Conservation (phyloP, 2,113 vertebrate species). For the Accipiter cooperii region DNA sequence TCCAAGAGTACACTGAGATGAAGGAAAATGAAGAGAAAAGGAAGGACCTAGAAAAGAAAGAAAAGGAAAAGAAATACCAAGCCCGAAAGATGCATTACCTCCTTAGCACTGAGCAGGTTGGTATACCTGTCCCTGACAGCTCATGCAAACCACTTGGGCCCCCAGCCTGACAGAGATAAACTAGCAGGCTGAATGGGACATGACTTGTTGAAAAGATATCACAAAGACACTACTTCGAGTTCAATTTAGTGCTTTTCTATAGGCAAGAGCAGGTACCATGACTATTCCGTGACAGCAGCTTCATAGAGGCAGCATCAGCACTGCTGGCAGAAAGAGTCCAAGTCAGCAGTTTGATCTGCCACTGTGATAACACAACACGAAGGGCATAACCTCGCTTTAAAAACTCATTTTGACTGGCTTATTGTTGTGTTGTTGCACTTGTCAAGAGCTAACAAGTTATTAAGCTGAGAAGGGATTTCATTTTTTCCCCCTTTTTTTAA, state of each 20-base stretch:
- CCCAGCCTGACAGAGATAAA: constrained; percentile 76
- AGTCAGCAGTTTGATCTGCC: constrained; percentile 65
- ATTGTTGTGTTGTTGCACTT: constrained; percentile 58
- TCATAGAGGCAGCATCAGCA: constrained; percentile 51
- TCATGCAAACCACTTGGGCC: constrained; percentile 60
- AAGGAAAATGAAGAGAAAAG: constrained; percentile 75
- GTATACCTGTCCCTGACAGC: constrained; percentile 74
- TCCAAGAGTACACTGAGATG: constrained; percentile 78
- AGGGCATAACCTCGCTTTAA: constrained; percentile 65
- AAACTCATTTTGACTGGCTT: constrained; percentile 64
- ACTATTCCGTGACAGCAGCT: constrained; percentile 61
- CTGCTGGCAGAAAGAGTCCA: constrained; percentile 50
- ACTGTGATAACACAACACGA: constrained; percentile 54
- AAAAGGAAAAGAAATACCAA: constrained; percentile 72
- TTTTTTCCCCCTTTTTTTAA: constrained; percentile 15
- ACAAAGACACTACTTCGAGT: constrained; percentile 74
- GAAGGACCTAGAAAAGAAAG: constrained; percentile 70
- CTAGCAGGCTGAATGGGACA: constrained; percentile 75
- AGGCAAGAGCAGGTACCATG: constrained; percentile 59
- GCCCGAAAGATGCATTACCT: constrained; percentile 90
- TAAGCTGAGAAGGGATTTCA: constrained; percentile 36
- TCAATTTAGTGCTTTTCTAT: constrained; percentile 70
- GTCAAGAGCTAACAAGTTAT: constrained; percentile 57
- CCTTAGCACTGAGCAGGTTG: constrained; percentile 90
- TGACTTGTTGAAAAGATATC: constrained; percentile 79